Percentiles rank a stretch among this genome's conserved stretches.
Evolutionary conservation across 2,888 invertebrate species (phyloP).

Genomic region (Xanthia icteritia): DNA sequence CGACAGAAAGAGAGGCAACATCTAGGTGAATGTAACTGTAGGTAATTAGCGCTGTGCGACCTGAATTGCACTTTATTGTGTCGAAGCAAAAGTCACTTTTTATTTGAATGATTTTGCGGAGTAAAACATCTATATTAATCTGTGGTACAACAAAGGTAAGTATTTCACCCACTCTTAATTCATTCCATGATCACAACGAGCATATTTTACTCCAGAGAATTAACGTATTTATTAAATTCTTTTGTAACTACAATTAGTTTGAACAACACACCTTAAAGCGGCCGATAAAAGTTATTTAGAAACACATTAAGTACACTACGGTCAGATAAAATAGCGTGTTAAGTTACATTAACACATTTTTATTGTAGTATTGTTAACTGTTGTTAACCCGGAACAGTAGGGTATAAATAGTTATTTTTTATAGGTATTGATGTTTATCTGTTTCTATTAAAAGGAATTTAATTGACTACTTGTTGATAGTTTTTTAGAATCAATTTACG

Average conservation of each 20-base stretch:
- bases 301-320: constrained; percentile 39
- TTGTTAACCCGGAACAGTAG: constrained; percentile 11
- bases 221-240: constrained; percentile 14
- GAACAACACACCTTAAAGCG: constrained; percentile 29
- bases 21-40: too few species aligned
- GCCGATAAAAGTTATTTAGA: constrained; percentile 51
- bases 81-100: too few species aligned
- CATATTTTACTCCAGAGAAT: background rate
- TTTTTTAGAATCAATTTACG: background rate
- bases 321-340: constrained; percentile 55
- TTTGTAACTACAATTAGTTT: constrained; percentile 32
- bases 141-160: background rate
- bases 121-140: too few species aligned
- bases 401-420: constrained; percentile 22
- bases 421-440: constrained; percentile 20
- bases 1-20: too few species aligned
- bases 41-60: too few species aligned
- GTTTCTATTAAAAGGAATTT: background rate
- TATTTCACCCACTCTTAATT: background rate
- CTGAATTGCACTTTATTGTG: too few species aligned
- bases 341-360: constrained; percentile 60
- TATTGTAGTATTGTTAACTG: constrained; percentile 38
- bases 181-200: background rate
- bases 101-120: too few species aligned
- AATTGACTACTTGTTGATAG: constrained; percentile 1